Conservation (phyloP, 2,113 vertebrate species). For the Monarcha castaneiventris region DNA sequence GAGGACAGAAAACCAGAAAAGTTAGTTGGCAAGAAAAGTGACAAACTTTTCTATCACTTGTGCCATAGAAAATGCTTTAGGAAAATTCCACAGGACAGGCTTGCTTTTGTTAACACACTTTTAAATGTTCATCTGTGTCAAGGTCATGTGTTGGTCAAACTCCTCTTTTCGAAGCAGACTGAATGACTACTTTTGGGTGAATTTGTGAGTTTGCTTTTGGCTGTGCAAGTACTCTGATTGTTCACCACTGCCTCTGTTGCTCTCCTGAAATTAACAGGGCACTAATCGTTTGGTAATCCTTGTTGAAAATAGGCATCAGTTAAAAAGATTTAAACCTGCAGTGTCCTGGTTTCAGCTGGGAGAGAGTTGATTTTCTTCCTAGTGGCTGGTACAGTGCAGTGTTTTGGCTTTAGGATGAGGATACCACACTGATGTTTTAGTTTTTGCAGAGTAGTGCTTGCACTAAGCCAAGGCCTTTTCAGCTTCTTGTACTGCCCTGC, state of each 20-base stretch:
- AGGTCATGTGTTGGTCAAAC: background rate
- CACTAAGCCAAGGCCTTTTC: background rate
- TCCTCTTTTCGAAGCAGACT: background rate
- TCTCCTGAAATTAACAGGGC: background rate
- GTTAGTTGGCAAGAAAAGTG: background rate
- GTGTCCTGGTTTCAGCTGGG: background rate
- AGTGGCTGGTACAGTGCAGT: background rate
- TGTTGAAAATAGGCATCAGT: background rate
- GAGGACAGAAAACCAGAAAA: background rate
- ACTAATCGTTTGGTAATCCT: background rate
- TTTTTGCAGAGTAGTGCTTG: background rate
- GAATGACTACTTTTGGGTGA: background rate
- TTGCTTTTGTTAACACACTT: background rate
- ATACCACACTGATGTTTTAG: background rate
- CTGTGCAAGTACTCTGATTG: background rate
- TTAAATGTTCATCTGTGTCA: background rate
- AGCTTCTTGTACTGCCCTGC: rapidly evolving
- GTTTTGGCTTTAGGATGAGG: background rate
- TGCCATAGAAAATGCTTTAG: rapidly evolving
- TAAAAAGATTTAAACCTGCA: background rate
- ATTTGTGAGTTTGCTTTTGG: background rate
- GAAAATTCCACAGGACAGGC: background rate
- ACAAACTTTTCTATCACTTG: background rate
- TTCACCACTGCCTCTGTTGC: background rate
- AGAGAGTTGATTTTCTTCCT: background rate